Conservation (phyloP, 2,888 invertebrate genomes). For the Microdon myrmicae region DNA sequence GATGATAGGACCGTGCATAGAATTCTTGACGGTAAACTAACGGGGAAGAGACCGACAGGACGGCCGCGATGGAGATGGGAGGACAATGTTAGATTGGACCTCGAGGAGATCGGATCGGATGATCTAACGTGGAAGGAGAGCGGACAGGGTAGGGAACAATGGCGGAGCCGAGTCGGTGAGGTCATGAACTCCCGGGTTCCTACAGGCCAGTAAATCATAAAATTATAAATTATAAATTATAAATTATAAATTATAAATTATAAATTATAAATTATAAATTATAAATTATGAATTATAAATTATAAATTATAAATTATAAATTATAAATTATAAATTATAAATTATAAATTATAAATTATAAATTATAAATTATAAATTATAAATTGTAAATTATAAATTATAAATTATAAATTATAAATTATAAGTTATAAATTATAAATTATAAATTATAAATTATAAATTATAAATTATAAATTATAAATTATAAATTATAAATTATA, state of each 20-base stretch:
- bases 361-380: neutral
- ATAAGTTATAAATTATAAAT: neutral
- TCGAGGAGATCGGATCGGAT: no score
- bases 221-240: conserved; percentile 1
- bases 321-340: neutral
- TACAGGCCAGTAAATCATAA: no score
- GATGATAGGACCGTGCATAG: no score
- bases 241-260: neutral
- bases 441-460: neutral
- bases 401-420: neutral
- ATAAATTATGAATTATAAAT: conserved; percentile 1
- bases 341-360: conserved; percentile 1
- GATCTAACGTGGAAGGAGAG: no score
- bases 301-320: neutral
- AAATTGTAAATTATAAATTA: neutral
- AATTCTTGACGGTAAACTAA: no score
- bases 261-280: neutral
- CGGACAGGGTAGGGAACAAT: no score
- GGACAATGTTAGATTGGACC: no score
- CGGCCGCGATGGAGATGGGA: no score
- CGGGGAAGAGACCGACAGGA: no score
- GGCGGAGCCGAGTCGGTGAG: no score
- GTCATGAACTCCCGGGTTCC: no score
- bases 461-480: neutral
- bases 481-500: conserved; percentile 1